These are phyloP conservation scores for Limosa lapponica DNA, from an alignment of 2,797 vertebrate genomes.

Conservation along the genomic window DNA sequence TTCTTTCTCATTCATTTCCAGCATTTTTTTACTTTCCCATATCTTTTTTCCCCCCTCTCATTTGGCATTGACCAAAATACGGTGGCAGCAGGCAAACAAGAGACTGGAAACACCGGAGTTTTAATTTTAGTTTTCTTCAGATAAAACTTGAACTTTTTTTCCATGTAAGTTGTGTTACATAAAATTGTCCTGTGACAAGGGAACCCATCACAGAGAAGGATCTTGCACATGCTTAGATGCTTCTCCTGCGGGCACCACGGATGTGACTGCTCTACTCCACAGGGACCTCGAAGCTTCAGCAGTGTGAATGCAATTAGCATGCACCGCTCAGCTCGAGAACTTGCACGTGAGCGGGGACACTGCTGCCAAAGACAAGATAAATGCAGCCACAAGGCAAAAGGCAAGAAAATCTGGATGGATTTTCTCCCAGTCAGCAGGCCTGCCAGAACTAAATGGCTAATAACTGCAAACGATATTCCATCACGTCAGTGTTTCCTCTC, in stretches of 20 bases:
- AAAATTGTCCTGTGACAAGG: background rate
- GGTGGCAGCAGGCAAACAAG: background rate
- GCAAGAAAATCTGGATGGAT: background rate
- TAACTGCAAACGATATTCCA: background rate
- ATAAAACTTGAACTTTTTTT: background rate
- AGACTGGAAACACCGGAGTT: background rate
- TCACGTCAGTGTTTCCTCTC: background rate
- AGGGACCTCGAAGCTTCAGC: background rate
- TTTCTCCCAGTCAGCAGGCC: background rate
- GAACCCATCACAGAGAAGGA: background rate
- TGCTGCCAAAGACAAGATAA: background rate
- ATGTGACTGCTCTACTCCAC: background rate
- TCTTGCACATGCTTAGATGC: background rate
- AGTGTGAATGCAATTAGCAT: background rate
- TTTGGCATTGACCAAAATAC: background rate
- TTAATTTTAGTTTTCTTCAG: background rate
- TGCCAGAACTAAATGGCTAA: background rate
- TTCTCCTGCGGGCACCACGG: background rate
- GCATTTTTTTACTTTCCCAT: background rate
- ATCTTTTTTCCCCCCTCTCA: background rate
- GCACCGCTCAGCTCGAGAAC: background rate
- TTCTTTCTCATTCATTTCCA: background rate
- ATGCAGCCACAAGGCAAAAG: background rate
- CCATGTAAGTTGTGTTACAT: background rate
- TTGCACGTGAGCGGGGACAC: background rate